These are phyloP conservation scores for Phytoseiulus persimilis DNA, from an alignment of 2,888 invertebrate species.

Conservation along the genomic window DNA sequence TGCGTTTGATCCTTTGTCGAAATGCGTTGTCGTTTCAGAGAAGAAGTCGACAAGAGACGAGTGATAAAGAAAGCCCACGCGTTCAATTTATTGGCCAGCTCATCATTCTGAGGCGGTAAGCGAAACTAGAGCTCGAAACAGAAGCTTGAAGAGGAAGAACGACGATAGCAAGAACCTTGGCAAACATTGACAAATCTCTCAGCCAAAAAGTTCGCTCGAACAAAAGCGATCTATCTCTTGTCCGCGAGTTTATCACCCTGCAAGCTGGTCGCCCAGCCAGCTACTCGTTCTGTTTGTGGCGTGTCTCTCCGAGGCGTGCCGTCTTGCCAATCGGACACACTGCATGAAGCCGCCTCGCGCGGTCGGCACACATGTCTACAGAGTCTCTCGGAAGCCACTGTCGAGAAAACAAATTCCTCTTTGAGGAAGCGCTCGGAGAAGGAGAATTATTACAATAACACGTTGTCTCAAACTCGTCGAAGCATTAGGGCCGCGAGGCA, in stretches of 20 bases:
- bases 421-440: neutral
- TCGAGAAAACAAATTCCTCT: neutral
- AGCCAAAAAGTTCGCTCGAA: neutral
- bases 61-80: neutral
- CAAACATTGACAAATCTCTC: neutral
- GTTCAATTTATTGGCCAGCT: neutral
- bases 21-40: neutral
- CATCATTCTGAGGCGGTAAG: neutral
- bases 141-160: neutral
- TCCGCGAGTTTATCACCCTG: neutral
- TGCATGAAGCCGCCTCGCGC: neutral
- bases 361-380: neutral
- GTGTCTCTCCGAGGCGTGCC: neutral
- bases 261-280: neutral
- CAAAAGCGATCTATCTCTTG: neutral
- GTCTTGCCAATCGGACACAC: neutral
- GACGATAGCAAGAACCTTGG: neutral
- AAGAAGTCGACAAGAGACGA: neutral
- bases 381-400: neutral
- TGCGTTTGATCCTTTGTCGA: neutral
- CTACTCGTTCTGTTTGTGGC: neutral
- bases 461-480: neutral
- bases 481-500: neutral
- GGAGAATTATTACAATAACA: neutral
- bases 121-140: neutral